phyloP scores from a whole-genome alignment of 2,888 invertebrate genomes.

The Oeneis ivallda region DNA sequence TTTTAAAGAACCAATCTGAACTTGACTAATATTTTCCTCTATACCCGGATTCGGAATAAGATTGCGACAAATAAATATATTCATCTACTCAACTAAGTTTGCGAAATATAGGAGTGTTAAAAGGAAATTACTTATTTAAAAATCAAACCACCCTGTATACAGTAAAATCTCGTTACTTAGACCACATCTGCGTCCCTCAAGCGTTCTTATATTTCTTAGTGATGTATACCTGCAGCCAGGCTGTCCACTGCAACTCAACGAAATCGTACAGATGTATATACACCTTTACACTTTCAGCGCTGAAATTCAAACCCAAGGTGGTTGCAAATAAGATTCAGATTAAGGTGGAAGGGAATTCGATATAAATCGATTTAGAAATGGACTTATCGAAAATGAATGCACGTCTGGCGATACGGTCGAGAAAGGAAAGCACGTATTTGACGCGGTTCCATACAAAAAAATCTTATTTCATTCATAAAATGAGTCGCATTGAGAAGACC shows the following conservation, averaged over 20 bases:
- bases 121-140: constrained; percentile 25
- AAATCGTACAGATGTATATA: constrained; percentile 51
- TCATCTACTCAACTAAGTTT: constrained; percentile 1
- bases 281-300: constrained; percentile 43
- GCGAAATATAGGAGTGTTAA: not conserved
- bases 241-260: constrained; percentile 58
- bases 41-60: too few species aligned
- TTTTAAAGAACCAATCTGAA: too few species aligned
- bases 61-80: not conserved
- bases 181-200: constrained; percentile 66
- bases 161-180: constrained; percentile 66
- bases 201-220: constrained; percentile 55
- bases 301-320: constrained; percentile 41
- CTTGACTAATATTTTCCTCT: too few species aligned
- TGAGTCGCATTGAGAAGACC: constrained; percentile 71
- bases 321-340: constrained; percentile 38
- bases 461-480: constrained; percentile 81
- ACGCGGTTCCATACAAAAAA: constrained; percentile 71
- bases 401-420: constrained; percentile 65
- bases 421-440: constrained; percentile 81
- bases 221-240: constrained; percentile 50
- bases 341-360: constrained; percentile 21
- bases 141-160: constrained; percentile 43
- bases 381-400: constrained; percentile 73
- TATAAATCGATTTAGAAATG: constrained; percentile 53